phyloP scores from a whole-genome alignment of 2,113 vertebrate genomes.

The Lagenorhynchus albirostris region DNA sequence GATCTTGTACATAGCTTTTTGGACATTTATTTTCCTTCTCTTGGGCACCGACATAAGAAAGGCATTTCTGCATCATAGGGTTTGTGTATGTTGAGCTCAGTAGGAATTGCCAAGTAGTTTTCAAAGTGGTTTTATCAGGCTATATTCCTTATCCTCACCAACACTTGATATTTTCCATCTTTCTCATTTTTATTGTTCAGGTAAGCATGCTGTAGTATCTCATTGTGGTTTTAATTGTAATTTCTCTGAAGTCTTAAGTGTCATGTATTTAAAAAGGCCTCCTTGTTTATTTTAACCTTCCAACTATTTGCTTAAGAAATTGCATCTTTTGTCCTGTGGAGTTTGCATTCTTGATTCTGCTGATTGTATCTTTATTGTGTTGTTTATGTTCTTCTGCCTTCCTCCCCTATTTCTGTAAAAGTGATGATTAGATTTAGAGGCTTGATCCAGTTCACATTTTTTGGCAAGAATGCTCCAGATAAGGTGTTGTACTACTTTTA shows the following conservation, averaged over 20 bases:
- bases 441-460: neutral
- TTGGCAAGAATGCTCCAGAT: neutral
- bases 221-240: neutral
- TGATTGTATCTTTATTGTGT: neutral
- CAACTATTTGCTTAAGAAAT: neutral
- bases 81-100: neutral
- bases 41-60: neutral
- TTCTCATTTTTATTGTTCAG: neutral
- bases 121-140: neutral
- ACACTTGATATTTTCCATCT: neutral
- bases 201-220: neutral
- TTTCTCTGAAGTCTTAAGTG: neutral
- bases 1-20: neutral
- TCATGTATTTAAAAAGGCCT: neutral
- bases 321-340: neutral
- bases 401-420: neutral
- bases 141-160: neutral
- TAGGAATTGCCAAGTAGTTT: neutral
- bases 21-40: neutral
- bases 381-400: neutral
- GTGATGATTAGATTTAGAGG: neutral
- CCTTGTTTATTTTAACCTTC: neutral
- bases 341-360: neutral
- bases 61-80: neutral
- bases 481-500: no score